These are phyloP conservation scores for Cheilinus undulatus DNA, from an alignment of 2,113 vertebrate genomes.

Conservation along the genomic window DNA sequence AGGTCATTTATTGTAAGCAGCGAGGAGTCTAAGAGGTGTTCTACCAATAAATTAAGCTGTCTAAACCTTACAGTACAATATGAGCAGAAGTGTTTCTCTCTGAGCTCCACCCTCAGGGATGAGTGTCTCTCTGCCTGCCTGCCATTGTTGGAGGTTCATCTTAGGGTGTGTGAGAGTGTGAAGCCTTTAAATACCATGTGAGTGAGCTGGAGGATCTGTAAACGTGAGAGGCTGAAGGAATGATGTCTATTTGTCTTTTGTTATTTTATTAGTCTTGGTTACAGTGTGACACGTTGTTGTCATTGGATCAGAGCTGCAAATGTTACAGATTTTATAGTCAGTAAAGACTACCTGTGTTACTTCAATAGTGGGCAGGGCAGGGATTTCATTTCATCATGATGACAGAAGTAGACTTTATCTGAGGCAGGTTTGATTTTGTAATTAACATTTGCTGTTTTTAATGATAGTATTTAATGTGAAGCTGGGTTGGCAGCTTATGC, in stretches of 20 bases:
- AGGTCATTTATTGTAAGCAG: background rate
- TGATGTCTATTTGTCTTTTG: conserved; percentile 18
- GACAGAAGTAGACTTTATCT: background rate
- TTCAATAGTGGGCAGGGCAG: background rate
- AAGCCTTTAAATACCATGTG: conserved; percentile 51
- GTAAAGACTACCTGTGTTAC: background rate
- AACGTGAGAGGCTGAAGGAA: conserved; percentile 45
- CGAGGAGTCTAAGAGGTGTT: background rate
- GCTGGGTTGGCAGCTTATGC: too few relatives aligned
- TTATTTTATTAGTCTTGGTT: background rate
- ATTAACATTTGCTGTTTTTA: too few relatives aligned
- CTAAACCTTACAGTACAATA: background rate
- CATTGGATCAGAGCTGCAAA: background rate
- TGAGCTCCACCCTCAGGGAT: background rate
- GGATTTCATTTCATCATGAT: background rate
- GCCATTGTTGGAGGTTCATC: conserved; percentile 38
- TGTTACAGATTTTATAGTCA: background rate
- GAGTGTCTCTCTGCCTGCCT: conserved; percentile 1
- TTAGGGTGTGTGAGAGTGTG: conserved; percentile 39
- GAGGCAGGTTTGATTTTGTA: too few relatives aligned
- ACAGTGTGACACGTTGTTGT: conserved; percentile 9
- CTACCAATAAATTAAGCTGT: background rate
- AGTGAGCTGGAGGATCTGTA: conserved; percentile 26
- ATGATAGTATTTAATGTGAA: too few relatives aligned
- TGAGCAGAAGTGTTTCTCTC: background rate